phyloP scores from a whole-genome alignment of 2,113 vertebrate genomes.

The Daphoenositta chrysoptera region DNA sequence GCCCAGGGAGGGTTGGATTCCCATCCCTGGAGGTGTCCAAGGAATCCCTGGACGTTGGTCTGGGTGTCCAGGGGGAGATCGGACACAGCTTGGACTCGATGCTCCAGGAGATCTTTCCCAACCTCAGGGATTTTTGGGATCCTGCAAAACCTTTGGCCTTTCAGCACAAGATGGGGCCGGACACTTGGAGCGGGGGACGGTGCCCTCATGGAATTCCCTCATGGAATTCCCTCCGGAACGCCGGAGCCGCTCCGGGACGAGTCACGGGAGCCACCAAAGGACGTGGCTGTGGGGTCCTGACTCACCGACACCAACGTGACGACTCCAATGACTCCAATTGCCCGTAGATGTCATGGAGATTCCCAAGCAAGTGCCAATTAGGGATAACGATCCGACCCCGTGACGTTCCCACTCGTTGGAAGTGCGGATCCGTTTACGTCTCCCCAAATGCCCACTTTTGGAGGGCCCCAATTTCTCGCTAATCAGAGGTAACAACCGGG shows the following conservation, averaged over 20 bases:
- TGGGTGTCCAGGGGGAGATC: fast-evolving
- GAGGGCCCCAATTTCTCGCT: not conserved
- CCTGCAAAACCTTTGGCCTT: fast-evolving
- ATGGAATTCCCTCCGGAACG: fast-evolving
- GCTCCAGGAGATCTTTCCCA: not conserved
- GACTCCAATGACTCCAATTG: not conserved
- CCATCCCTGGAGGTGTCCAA: fast-evolving
- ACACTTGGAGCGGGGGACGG: not conserved
- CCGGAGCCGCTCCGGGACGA: fast-evolving
- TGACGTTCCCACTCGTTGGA: not conserved
- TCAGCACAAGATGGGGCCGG: fast-evolving
- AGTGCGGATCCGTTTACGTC: not conserved
- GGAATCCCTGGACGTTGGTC: fast-evolving
- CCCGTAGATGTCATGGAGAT: not conserved
- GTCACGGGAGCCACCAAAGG: not conserved
- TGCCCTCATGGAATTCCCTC: not conserved
- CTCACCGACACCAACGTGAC: not conserved
- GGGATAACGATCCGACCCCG: not conserved
- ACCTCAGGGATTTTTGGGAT: not conserved
- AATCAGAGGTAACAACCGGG: not conserved
- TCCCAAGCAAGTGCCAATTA: not conserved
- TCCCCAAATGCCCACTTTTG: not conserved
- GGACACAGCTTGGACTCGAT: fast-evolving
- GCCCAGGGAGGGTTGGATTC: fast-evolving
- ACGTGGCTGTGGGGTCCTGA: not conserved